phyloP scores from a whole-genome alignment of 1,140 invertebrate genomes.

The Drosophila sp. region DNA sequence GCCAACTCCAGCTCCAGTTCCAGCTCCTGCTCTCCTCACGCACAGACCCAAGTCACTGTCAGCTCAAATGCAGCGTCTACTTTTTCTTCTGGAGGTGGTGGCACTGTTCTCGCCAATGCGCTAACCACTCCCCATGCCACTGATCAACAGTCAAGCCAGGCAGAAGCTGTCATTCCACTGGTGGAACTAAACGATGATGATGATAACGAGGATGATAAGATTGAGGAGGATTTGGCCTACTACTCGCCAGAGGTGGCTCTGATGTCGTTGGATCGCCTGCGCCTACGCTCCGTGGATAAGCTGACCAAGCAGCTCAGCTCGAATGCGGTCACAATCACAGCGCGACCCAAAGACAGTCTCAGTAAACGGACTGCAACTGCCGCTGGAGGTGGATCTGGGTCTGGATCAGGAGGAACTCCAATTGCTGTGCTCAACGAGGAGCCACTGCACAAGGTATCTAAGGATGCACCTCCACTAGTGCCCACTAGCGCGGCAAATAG shows the following conservation, averaged over 20 bases:
- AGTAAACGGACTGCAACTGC: constrained; percentile 20
- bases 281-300: constrained; percentile 70
- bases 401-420: background rate
- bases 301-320: constrained; percentile 78
- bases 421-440: background rate
- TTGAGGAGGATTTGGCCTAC: background rate
- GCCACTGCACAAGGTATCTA: constrained; percentile 17
- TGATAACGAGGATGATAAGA: constrained; percentile 35
- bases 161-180: constrained; percentile 55
- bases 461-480: constrained; percentile 58
- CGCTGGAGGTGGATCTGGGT: constrained; percentile 4
- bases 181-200: constrained; percentile 72
- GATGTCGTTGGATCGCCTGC: constrained; percentile 43
- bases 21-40: constrained; percentile 6
- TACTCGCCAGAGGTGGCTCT: background rate
- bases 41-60: constrained; percentile 3
- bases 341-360: constrained; percentile 71
- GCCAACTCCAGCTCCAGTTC: constrained; percentile 1
- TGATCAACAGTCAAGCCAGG: constrained; percentile 8
- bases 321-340: constrained; percentile 80
- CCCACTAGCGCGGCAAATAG: constrained; percentile 55
- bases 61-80: constrained; percentile 3
- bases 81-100: background rate
- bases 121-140: constrained; percentile 23
- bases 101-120: constrained; percentile 49